phyloP scores from a whole-genome alignment of 2,797 vertebrate species.

The Peromyscus melanophrys region DNA sequence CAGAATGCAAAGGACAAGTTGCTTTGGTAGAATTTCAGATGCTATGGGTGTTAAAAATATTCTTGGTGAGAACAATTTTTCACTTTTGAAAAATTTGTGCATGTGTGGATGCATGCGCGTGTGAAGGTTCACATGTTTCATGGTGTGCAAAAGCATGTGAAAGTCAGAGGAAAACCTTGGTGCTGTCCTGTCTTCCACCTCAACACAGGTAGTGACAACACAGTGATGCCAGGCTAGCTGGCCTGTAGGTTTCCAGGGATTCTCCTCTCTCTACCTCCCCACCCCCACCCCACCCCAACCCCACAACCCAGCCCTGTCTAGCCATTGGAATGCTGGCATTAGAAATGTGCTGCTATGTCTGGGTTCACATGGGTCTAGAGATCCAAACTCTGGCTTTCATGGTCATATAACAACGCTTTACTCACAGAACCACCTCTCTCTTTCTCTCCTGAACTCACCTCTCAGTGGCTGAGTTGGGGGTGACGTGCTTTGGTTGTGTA shows the following conservation, averaged over 20 bases:
- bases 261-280: background rate
- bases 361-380: background rate
- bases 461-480: background rate
- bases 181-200: background rate
- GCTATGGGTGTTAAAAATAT: background rate
- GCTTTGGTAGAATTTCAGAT: background rate
- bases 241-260: background rate
- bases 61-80: background rate
- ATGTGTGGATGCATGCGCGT: background rate
- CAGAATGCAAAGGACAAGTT: background rate
- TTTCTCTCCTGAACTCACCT: background rate
- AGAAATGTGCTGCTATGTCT: background rate
- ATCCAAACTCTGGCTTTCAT: background rate
- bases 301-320: background rate
- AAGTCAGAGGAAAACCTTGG: background rate
- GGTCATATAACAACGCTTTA: background rate
- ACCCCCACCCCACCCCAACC: too few species aligned
- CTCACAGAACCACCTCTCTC: background rate
- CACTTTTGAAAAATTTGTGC: background rate
- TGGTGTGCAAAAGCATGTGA: background rate
- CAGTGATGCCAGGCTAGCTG: background rate
- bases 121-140: background rate
- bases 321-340: background rate
- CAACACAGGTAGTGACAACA: background rate
- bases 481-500: background rate